A percentile compares a stretch with the other conserved stretches of the same genome.
Evolutionary conservation across 2,113 vertebrate genomes (phyloP).

Genomic region (Laticauda colubrina): DNA sequence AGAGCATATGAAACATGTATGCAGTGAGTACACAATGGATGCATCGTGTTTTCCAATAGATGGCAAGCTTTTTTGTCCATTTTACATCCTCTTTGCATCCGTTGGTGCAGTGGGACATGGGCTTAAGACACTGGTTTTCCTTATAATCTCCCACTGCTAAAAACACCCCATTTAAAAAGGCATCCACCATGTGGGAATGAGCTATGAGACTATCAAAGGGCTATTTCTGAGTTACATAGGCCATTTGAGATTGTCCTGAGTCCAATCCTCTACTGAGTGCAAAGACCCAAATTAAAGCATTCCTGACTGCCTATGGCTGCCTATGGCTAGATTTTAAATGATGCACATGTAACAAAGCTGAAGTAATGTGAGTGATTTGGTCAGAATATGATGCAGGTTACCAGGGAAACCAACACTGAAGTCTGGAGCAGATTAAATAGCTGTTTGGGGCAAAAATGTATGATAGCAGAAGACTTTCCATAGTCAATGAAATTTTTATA

Average conservation of each 20-base stretch:
- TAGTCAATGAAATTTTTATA: neutral
- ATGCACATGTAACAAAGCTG: neutral
- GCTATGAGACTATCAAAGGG: neutral
- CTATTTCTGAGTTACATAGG: neutral
- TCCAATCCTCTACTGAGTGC: neutral
- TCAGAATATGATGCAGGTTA: neutral
- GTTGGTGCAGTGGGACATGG: too few species aligned
- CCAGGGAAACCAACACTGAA: neutral
- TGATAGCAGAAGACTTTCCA: neutral
- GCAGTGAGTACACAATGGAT: too few species aligned
- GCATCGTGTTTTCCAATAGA: too few species aligned
- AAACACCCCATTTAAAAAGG: neutral
- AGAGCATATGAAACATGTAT: too few species aligned
- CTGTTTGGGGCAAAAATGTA: neutral
- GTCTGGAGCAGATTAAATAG: neutral
- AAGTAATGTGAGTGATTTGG: neutral
- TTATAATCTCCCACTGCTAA: neutral
- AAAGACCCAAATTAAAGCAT: neutral
- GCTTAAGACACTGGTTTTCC: neutral
- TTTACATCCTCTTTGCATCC: too few species aligned
- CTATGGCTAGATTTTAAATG: neutral
- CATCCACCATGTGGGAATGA: neutral
- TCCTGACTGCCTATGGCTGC: too few species aligned
- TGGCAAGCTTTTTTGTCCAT: too few species aligned
- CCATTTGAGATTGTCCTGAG: neutral